phyloP scores from a whole-genome alignment of 2,797 vertebrate species.

The Zonotrichia albicollis region DNA sequence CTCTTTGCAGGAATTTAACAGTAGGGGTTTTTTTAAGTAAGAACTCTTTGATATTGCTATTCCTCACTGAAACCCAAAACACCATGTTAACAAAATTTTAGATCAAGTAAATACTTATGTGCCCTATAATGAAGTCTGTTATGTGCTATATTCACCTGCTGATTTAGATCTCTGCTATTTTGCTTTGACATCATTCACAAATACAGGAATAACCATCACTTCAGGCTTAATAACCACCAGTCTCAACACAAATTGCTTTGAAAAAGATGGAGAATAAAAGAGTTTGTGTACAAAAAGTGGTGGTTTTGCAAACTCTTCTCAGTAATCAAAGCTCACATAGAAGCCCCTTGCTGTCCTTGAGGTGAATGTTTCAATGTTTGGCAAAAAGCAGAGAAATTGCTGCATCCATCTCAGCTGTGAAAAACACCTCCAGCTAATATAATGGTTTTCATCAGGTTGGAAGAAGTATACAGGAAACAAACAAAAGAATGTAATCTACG shows the following conservation, averaged over 20 bases:
- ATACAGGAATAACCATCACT: background rate
- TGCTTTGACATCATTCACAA: slow-evolving; percentile 27
- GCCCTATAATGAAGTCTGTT: background rate
- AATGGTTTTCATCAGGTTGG: background rate
- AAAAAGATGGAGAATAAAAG: background rate
- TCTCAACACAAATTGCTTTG: background rate
- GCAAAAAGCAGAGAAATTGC: background rate
- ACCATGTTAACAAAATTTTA: background rate
- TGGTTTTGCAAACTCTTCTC: background rate
- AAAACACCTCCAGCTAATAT: background rate
- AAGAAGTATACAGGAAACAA: background rate
- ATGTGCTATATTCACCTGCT: background rate
- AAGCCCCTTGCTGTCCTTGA: background rate
- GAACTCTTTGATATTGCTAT: background rate
- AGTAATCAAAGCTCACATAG: background rate
- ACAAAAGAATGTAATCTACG: background rate
- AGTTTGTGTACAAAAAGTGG: background rate
- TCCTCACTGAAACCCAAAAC: background rate
- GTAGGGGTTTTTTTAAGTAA: fast-evolving
- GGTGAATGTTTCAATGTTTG: background rate
- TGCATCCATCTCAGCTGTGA: background rate
- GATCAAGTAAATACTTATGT: background rate
- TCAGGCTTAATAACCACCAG: background rate
- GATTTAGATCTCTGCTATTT: slow-evolving; percentile 9
- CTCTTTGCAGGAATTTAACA: background rate